These are phyloP conservation scores for Dendrolimus houi DNA, from an alignment of 2,888 invertebrate genomes.

Conservation along the genomic window DNA sequence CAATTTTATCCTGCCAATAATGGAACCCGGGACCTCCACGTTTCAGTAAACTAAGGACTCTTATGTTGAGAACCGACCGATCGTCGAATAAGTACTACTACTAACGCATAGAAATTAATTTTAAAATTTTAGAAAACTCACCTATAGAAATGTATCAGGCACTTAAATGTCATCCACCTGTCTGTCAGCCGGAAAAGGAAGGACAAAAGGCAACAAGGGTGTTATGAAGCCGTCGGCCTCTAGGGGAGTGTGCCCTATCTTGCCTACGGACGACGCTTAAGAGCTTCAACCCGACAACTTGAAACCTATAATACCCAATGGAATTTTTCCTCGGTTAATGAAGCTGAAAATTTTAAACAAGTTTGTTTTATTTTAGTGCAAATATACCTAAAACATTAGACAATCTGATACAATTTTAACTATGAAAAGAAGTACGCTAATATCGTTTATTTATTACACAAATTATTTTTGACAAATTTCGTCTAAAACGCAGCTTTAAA, in stretches of 20 bases:
- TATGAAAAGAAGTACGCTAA: background rate
- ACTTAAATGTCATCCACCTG: background rate
- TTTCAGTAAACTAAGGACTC: no score
- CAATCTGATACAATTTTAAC: background rate
- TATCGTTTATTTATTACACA: background rate
- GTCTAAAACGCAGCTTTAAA: background rate
- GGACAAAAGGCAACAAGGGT: slow-evolving; percentile 8
- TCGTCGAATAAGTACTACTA: no score
- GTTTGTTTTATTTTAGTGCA: background rate
- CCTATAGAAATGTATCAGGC: background rate
- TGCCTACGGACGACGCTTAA: slow-evolving; percentile 17
- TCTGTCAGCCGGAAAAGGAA: slow-evolving; percentile 6
- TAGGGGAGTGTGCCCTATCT: slow-evolving; percentile 56
- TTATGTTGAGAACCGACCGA: no score
- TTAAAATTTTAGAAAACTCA: background rate
- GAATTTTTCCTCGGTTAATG: background rate
- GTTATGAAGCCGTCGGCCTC: slow-evolving; percentile 21
- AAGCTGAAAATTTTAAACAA: background rate
- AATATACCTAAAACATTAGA: background rate
- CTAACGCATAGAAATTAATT: background rate
- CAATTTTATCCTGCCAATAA: no score
- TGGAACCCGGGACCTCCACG: no score
- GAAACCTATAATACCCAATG: background rate
- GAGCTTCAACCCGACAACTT: background rate
- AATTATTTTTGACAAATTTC: background rate